A percentile compares a stretch with the other conserved stretches of the same genome.
phyloP scores from a whole-genome alignment of 2,113 vertebrate genomes.

The Peromyscus maniculatus region DNA sequence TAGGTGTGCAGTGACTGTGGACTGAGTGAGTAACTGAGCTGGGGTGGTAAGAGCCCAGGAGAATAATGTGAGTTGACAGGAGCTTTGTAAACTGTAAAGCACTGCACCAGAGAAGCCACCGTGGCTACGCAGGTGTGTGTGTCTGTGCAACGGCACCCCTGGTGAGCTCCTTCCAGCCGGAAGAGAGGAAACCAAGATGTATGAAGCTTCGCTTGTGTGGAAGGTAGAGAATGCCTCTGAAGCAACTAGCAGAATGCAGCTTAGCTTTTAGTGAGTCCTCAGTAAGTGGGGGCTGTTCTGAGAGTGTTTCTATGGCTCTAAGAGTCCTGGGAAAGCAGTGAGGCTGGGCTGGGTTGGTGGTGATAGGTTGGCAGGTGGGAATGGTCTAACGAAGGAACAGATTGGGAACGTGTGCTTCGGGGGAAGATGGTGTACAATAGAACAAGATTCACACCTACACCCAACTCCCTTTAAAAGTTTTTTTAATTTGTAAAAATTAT shows the following conservation, averaged over 20 bases:
- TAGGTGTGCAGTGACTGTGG: not conserved
- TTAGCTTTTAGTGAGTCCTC: constrained; percentile 18
- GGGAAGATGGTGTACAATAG: not conserved
- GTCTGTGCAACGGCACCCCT: not conserved
- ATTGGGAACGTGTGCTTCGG: constrained; percentile 31
- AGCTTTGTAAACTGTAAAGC: constrained; percentile 34
- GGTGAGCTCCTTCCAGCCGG: not conserved
- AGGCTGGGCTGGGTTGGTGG: not conserved
- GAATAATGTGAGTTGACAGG: not conserved
- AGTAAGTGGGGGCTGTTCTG: not conserved
- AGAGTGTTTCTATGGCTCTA: not conserved
- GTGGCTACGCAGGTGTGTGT: not conserved
- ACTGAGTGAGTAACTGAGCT: not conserved
- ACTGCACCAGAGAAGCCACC: constrained; percentile 2
- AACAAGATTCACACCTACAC: not conserved
- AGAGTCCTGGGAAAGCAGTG: not conserved
- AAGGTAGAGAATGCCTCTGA: not conserved
- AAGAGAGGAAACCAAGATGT: constrained; percentile 36
- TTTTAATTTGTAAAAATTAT: not conserved
- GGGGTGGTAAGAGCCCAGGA: not conserved
- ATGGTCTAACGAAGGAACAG: constrained; percentile 30
- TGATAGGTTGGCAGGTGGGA: not conserved
- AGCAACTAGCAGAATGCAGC: not conserved
- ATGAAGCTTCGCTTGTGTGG: not conserved
- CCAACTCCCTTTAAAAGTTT: not conserved